Evolutionary conservation across 1,140 invertebrate genomes (phyloP).

Genomic region (Hypsibius dujardini): DNA sequence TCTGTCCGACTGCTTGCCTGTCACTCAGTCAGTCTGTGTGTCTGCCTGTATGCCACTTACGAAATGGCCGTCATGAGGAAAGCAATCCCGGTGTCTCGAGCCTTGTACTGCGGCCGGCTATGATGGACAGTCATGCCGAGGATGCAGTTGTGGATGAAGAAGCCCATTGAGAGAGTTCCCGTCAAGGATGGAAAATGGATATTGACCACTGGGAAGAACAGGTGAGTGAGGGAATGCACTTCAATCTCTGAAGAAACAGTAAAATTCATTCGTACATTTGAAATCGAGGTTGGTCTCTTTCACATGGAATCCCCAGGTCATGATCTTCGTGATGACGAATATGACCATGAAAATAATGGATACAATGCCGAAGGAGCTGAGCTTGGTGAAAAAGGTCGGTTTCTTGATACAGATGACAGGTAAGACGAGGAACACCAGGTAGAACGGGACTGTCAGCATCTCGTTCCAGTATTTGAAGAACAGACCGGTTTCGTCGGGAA

Average conservation of each 20-base stretch:
- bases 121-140: constrained; percentile 35
- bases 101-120: constrained; percentile 37
- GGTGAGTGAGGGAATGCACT: not conserved
- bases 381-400: constrained; percentile 40
- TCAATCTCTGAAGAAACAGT: not conserved
- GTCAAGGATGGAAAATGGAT: constrained; percentile 36
- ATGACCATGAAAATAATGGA: constrained; percentile 36
- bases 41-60: not conserved
- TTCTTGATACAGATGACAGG: constrained; percentile 39
- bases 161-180: constrained; percentile 36
- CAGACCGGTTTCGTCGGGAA: not conserved
- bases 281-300: not conserved
- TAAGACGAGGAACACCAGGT: constrained; percentile 29
- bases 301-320: constrained; percentile 35
- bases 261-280: not conserved
- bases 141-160: constrained; percentile 39
- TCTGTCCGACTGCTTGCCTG: too few species aligned
- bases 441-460: constrained; percentile 35
- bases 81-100: constrained; percentile 36
- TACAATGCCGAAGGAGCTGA: constrained; percentile 35
- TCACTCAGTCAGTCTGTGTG: too few species aligned
- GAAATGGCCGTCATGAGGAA: constrained; percentile 34
- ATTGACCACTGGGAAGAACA: constrained; percentile 32
- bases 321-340: constrained; percentile 34
- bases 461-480: constrained; percentile 30